These are phyloP conservation scores for Caenorhabditis doughertyi DNA, from an alignment of 2,888 invertebrate genomes.

Conservation along the genomic window DNA sequence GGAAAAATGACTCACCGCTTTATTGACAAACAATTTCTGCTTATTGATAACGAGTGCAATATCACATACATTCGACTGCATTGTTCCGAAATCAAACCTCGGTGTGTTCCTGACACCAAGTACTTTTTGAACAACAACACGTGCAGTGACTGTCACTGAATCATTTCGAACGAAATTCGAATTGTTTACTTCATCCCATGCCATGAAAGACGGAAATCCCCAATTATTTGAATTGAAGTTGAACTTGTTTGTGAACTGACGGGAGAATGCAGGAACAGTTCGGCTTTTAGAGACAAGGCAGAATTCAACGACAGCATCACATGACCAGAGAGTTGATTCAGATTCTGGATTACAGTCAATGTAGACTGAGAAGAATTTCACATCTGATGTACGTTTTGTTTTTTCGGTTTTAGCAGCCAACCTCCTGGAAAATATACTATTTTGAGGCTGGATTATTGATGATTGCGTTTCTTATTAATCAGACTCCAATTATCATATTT, in stretches of 20 bases:
- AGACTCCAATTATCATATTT: too few species aligned
- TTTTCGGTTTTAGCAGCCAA: constrained; percentile 82
- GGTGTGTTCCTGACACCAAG: constrained; percentile 76
- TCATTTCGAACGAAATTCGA: constrained; percentile 74
- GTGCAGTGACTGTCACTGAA: constrained; percentile 78
- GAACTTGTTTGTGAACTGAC: constrained; percentile 82
- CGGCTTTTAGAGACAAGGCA: constrained; percentile 62
- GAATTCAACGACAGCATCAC: constrained; percentile 78
- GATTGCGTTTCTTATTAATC: background rate
- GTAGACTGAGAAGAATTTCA: constrained; percentile 80
- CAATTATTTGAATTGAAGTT: constrained; percentile 82
- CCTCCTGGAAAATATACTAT: constrained; percentile 73
- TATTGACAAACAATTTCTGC: constrained; percentile 77
- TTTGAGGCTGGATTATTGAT: background rate
- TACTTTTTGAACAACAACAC: constrained; percentile 78
- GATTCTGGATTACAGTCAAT: constrained; percentile 82
- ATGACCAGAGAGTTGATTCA: constrained; percentile 81
- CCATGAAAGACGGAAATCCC: constrained; percentile 82
- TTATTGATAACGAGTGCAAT: constrained; percentile 79
- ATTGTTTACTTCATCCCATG: constrained; percentile 73
- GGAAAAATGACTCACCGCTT: constrained; percentile 68
- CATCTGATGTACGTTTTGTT: constrained; percentile 78
- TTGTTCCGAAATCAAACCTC: constrained; percentile 75
- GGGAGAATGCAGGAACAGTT: constrained; percentile 66
- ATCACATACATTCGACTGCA: constrained; percentile 70